Conservation (phyloP, 2,888 invertebrate species). For the Acronicta aceris region DNA sequence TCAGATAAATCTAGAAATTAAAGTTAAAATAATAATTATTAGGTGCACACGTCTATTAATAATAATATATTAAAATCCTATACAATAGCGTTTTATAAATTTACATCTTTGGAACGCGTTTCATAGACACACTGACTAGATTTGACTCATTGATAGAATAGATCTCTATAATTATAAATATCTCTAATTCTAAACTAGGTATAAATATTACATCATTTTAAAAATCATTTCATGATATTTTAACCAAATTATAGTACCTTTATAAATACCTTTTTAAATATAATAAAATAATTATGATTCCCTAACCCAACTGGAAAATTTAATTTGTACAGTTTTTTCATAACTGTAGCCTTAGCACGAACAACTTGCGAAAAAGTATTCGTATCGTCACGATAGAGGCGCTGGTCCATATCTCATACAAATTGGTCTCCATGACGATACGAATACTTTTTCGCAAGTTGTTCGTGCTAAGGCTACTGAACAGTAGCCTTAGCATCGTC, state of each 20-base stretch:
- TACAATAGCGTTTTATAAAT: slow-evolving; percentile 82
- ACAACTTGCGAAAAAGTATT: no score
- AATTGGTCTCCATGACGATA: no score
- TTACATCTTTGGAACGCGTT: slow-evolving; percentile 88
- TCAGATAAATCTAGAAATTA: no score
- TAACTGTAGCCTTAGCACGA: no score
- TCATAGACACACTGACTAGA: slow-evolving; percentile 88
- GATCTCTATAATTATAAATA: slow-evolving; percentile 47
- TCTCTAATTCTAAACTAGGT: slow-evolving; percentile 25
- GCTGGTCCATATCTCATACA: no score
- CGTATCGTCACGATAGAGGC: no score
- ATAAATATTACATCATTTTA: no score
- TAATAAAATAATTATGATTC: slow-evolving; percentile 5
- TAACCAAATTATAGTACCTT: slow-evolving; percentile 23
- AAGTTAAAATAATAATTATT: no score
- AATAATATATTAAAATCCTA: slow-evolving; percentile 39
- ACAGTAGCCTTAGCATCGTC: no score
- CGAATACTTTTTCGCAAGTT: no score
- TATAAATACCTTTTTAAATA: slow-evolving; percentile 1
- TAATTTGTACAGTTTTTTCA: background rate
- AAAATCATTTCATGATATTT: slow-evolving; percentile 53
- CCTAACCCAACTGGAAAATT: background rate
- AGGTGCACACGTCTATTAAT: background rate
- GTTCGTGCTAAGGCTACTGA: no score
- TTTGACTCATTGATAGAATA: slow-evolving; percentile 75